Base-by-base conservation (phyloP, 1,140 invertebrate genomes). In the Cydia strobilella region DNA sequence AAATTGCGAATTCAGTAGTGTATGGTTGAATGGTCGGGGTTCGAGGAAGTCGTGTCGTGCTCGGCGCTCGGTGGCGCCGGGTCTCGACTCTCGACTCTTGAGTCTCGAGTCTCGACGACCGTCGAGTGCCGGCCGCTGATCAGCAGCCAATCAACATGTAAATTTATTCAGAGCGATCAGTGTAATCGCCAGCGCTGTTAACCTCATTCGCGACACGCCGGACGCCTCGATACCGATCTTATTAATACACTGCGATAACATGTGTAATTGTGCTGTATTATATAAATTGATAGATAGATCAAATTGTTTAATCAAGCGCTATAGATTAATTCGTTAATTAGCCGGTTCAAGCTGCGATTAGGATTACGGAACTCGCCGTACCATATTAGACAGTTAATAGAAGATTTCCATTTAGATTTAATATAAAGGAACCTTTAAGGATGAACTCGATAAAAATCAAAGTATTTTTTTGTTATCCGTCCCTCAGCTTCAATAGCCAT, bases 111-210 rank as follows among this genome's bases (percentile, higher is more conserved):
- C 39, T 10, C 9, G 10, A 12, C 39, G 39, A 10, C 13, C 12
- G 42, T 12, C 12, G 42, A 35, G 31, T 35, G 45, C 45, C 45
- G 45, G 13, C 45, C 51, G 31, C 79, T 86, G 86, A 90, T 90
- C 87, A 86, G 80, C 80, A 77, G 78, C 81, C 86, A 86, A 92
- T 92, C 85, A 90, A 85, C 82, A 92, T 92, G 90, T 89, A 88
- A 92, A 92, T 92, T 86, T 92, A 92, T 90, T 90, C 89, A 83
- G 81, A 87, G 82, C 89, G 84, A 90, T 90, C 86, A 81, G 85
- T 87, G 84, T 90, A 89, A 89, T 87, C 86, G 86, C 78, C 82
- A 78, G 85, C 80, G 86, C 85, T 88, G 89, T 89, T 90, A 91
- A 90, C 88, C 88, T 90, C 88, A 82, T 91, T 89, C 84, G 80